Percentiles rank a stretch among this genome's conserved stretches.
These are phyloP conservation scores for Rhinogobio ventralis DNA, from an alignment of 2,797 vertebrate species.

Conservation along the genomic window DNA sequence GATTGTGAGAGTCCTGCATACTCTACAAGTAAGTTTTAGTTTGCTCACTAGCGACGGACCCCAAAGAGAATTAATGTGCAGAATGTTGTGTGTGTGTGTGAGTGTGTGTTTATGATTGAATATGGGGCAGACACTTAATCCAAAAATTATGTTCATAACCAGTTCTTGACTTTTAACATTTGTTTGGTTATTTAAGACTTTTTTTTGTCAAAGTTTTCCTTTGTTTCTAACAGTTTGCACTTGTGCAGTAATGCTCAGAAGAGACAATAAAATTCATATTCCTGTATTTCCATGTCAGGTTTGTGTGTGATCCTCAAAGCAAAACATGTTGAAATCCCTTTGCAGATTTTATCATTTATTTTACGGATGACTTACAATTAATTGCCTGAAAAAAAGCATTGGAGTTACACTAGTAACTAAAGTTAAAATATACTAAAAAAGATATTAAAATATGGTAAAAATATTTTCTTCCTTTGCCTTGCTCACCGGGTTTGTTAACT, in stretches of 20 bases:
- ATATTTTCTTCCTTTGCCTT: background rate
- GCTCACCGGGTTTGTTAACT: background rate
- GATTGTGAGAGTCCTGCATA: background rate
- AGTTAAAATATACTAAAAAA: no score
- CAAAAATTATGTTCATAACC: background rate
- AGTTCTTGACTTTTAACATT: background rate
- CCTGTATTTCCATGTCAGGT: background rate
- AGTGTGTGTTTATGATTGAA: no score
- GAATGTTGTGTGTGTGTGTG: conserved; percentile 57
- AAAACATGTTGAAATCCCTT: background rate
- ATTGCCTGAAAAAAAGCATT: background rate
- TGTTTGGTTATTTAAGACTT: background rate
- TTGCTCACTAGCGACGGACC: background rate
- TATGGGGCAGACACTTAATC: background rate
- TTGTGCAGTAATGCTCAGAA: conserved; percentile 9
- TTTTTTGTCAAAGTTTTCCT: no score
- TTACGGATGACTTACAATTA: background rate
- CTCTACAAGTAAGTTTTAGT: background rate
- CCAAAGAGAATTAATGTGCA: background rate
- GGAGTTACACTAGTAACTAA: background rate
- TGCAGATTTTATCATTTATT: background rate
- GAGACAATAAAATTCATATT: conserved; percentile 6
- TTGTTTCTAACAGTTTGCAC: background rate
- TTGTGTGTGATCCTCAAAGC: background rate
- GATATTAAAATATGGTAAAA: no score